Percentiles rank a stretch among this genome's conserved stretches.
Evolutionary conservation across 2,113 vertebrate species (phyloP).

Genomic region (Anhinga anhinga): DNA sequence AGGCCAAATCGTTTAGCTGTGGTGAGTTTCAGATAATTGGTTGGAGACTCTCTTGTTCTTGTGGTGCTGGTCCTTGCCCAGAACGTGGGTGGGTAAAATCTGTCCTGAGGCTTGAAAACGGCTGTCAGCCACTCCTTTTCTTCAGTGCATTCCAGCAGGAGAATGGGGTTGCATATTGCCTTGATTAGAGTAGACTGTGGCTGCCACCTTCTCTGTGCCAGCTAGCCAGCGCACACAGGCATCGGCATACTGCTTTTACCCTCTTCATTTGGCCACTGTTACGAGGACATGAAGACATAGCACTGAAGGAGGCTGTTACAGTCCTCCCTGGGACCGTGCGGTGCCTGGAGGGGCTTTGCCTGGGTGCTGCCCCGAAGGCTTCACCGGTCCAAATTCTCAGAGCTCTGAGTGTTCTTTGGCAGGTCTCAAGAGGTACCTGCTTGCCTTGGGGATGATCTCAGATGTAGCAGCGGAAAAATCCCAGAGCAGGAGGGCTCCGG

Average conservation of each 20-base stretch:
- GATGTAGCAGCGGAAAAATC: slow-evolving; percentile 64
- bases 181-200: slow-evolving; percentile 22
- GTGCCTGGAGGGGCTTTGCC: background rate
- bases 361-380: background rate
- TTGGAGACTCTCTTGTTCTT: background rate
- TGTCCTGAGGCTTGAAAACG: background rate
- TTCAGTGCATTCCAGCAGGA: slow-evolving; percentile 3
- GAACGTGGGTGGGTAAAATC: slow-evolving; percentile 24
- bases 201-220: slow-evolving; percentile 3
- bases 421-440: slow-evolving; percentile 65
- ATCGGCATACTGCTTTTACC: fast-evolving
- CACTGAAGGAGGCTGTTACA: background rate
- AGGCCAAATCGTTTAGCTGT: background rate
- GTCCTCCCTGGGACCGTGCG: background rate
- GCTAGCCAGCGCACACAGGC: background rate
- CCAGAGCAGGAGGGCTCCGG: slow-evolving; percentile 56
- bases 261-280: background rate
- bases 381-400: background rate
- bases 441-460: slow-evolving; percentile 60
- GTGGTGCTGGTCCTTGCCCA: slow-evolving; percentile 10
- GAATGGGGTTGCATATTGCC: background rate
- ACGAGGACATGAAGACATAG: background rate
- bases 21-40: slow-evolving; percentile 17
- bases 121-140: slow-evolving; percentile 24
- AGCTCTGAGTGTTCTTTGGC: slow-evolving; percentile 62